Base-by-base conservation (phyloP, 35 echinoderm and acorn worm species). In the Diadema setosum region DNA sequence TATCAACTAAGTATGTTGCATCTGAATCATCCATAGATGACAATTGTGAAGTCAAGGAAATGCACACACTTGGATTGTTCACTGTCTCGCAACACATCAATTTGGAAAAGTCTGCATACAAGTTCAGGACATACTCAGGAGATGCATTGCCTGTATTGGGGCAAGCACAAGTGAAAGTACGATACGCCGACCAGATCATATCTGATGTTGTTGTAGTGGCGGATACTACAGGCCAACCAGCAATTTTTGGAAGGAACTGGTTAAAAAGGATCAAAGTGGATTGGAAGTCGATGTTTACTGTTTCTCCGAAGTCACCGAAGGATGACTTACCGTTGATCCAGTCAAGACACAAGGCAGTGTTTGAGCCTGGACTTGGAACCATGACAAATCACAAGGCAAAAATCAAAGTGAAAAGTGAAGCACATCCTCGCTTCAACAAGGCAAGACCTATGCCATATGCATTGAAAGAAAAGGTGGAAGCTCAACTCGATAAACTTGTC, bases 181-280 rank as follows among this genome's bases (percentile, higher is more conserved):
- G 14, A 20, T 87, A 87, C 49, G 7, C 31, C 42, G 50, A 48
- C 17, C 70, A 87, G 56, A 30, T 27, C 5, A 39, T 56, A 5
- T 39, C 39, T 27, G 18, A 83, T 9, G 81, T 81, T 1, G 6
- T 92, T 17, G 43, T 87, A 37, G 90, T 92, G 42, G 73, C 70
- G 58, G 49, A 36, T 7, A 74, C 24, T 3, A 90, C 33, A 29
- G 25, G 20, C 42, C 39, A 81, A 39, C 91, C 85, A 18, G 32
- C 78, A 74, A n/a, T 91, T 29, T 39, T 91, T 56, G 93, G 93
- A 20, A 39, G 86, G 35, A 46, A 95, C 26, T 91, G 93, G 93
- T 61, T 95, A 33, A 2, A 36, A 20, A 70, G 73, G 16, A 48
- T 95, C 12, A 64, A 87, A 44, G 49, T 91, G 30, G 55, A 95